phyloP scores from a whole-genome alignment of 2,888 invertebrate genomes.

The Pemphredon lugubris region DNA sequence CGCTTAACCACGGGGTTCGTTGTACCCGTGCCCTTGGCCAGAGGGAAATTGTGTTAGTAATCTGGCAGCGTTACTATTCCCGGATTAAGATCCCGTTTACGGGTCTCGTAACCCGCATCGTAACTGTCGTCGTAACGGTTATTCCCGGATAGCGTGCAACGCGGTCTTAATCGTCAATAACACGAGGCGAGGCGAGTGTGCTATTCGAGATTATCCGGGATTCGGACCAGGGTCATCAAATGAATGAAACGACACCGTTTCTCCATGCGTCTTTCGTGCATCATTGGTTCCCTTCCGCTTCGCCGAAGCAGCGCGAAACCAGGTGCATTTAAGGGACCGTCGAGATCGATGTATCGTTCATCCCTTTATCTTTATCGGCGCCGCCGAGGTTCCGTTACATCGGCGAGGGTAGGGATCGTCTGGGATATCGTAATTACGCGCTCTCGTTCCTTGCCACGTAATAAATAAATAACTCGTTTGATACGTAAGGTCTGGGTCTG shows the following conservation, averaged over 20 bases:
- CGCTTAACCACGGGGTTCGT: constrained; percentile 16
- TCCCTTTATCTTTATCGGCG: no score
- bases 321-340: background rate
- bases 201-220: constrained; percentile 27
- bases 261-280: constrained; percentile 22
- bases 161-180: constrained; percentile 62
- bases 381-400: no score
- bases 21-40: constrained; percentile 31
- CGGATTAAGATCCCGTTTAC: constrained; percentile 55
- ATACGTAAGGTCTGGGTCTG: constrained; percentile 2
- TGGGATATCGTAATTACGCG: no score
- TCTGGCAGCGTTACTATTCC: constrained; percentile 39
- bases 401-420: no score
- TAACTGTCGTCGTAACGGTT: constrained; percentile 60
- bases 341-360: background rate
- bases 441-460: background rate
- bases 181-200: constrained; percentile 19
- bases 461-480: background rate
- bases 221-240: constrained; percentile 8
- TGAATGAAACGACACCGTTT: no score
- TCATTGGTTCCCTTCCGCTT: constrained; percentile 16
- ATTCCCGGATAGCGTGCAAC: constrained; percentile 43
- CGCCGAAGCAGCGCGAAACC: background rate
- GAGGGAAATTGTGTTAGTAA: constrained; percentile 42
- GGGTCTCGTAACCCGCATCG: constrained; percentile 53